Evolutionary conservation across 2,888 invertebrate species (phyloP).

Genomic region (Escarpia spicata): DNA sequence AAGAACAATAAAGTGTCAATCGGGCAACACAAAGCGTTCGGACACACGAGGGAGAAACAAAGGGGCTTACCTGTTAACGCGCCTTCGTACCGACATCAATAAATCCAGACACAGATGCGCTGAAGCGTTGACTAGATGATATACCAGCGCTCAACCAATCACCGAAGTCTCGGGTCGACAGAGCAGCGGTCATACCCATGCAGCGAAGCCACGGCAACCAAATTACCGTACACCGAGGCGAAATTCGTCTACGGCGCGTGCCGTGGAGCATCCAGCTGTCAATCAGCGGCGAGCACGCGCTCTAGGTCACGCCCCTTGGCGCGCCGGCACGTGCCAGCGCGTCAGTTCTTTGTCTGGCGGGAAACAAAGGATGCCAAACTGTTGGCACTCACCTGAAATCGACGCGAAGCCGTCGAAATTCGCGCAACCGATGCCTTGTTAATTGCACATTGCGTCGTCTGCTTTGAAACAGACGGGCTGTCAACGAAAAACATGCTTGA

Average conservation of each 20-base stretch:
- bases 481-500: background rate
- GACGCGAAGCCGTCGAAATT: background rate
- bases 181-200: slow-evolving; percentile 2
- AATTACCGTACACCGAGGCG: background rate
- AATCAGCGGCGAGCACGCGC: background rate
- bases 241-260: background rate
- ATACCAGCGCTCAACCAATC: slow-evolving; percentile 12
- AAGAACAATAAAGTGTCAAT: background rate
- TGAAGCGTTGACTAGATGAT: background rate
- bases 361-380: slow-evolving; percentile 3
- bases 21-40: background rate
- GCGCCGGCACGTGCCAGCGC: background rate
- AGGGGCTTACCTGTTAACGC: background rate
- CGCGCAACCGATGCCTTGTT: slow-evolving; percentile 5
- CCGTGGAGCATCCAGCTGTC: background rate
- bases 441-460: background rate
- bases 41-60: background rate
- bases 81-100: background rate
- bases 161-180: background rate
- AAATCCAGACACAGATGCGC: background rate
- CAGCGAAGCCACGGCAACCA: background rate
- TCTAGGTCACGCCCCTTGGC: background rate
- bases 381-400: slow-evolving; percentile 16
- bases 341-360: background rate
- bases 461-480: background rate